These are phyloP conservation scores for Baronia brevicornis DNA, from an alignment of 2,888 invertebrate genomes.

Conservation along the genomic window DNA sequence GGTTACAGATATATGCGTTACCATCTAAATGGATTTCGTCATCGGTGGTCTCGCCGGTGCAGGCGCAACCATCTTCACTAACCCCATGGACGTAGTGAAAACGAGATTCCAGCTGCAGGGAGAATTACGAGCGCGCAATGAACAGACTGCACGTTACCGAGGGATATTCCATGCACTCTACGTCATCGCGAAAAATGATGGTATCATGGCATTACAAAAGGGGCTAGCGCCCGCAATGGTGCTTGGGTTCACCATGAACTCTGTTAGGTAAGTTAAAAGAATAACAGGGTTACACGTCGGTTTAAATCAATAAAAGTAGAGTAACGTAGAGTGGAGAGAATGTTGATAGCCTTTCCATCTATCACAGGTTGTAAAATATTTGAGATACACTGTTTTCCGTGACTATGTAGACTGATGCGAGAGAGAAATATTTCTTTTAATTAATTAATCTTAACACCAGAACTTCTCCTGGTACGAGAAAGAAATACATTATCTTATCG, in stretches of 20 bases:
- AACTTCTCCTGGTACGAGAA: no score
- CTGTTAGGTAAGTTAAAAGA: constrained; percentile 49
- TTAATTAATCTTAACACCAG: no score
- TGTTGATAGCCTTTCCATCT: no score
- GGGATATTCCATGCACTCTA: constrained; percentile 87
- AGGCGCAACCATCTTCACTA: constrained; percentile 86
- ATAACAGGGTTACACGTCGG: no score
- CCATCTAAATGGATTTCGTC: constrained; percentile 80
- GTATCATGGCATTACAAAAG: constrained; percentile 82
- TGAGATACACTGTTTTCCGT: no score
- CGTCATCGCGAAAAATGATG: constrained; percentile 83
- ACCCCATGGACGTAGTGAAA: constrained; percentile 93
- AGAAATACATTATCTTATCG: no score
- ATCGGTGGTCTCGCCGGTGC: constrained; percentile 84
- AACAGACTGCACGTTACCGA: constrained; percentile 73
- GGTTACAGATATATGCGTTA: no score
- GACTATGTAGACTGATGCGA: no score
- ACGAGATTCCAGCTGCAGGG: constrained; percentile 91
- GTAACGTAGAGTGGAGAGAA: no score
- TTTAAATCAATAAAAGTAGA: no score
- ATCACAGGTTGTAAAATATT: no score
- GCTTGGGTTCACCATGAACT: constrained; percentile 82
- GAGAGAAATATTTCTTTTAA: no score
- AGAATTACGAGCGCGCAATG: constrained; percentile 77
- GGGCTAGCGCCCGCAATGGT: constrained; percentile 88